A percentile compares a stretch with the other conserved stretches of the same genome.
phyloP scores from a whole-genome alignment of 1,140 invertebrate genomes.

The Armadillidium nasatum region DNA sequence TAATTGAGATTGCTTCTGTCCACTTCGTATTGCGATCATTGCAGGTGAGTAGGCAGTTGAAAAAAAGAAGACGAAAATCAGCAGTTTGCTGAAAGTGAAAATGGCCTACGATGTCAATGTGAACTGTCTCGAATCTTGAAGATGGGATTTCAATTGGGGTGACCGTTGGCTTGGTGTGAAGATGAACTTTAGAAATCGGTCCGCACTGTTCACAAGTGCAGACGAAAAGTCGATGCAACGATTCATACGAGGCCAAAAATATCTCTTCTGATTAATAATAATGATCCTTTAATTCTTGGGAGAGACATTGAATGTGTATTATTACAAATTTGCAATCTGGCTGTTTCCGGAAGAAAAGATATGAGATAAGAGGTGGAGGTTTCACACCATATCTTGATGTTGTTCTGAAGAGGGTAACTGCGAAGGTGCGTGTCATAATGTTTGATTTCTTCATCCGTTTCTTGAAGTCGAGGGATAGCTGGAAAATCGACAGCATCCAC shows the following conservation, averaged over 20 bases:
- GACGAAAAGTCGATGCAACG: neutral
- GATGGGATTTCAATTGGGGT: neutral
- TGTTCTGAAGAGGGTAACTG: too few relatives aligned
- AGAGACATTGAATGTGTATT: neutral
- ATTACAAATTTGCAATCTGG: neutral
- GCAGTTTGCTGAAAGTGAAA: neutral
- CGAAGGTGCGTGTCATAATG: too few relatives aligned
- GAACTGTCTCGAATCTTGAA: neutral
- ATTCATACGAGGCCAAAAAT: slow-evolving; percentile 10
- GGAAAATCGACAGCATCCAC: too few relatives aligned
- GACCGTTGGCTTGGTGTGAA: neutral
- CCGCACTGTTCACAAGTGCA: neutral
- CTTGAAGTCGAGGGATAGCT: too few relatives aligned
- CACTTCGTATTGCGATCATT: neutral
- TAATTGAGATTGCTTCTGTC: slow-evolving; percentile 24
- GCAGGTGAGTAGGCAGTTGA: neutral
- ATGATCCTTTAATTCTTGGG: neutral
- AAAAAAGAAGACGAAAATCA: neutral
- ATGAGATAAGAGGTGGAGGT: neutral
- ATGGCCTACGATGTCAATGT: neutral
- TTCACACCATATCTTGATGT: neutral
- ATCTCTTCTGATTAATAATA: slow-evolving; percentile 1
- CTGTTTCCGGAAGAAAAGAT: neutral
- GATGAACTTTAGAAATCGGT: neutral
- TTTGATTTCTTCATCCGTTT: too few relatives aligned